Base-by-base conservation (phyloP, 2,888 invertebrate species). In the Antitype chi region DNA sequence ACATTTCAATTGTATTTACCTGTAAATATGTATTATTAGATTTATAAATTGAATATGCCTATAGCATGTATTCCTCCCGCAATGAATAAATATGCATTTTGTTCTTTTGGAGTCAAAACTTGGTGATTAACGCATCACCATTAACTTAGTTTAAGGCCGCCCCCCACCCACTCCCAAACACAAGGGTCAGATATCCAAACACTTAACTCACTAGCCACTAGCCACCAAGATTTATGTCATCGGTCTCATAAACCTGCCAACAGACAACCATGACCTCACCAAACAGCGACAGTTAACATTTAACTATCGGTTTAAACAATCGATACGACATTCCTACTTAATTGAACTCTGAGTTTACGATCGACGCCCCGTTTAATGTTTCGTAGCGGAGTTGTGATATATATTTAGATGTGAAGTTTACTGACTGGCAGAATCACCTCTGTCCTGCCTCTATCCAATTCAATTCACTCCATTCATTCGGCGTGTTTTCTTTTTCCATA, bases 291-390 rank as follows among this genome's bases (percentile, higher is more conserved):
- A 69, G 74, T 85, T 76, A 73, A 63, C 72, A 85, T 83, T 85
- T 83, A 85, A 83, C 86, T 82, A 76, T 83, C 72, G 32, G 72
- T 73, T 82, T 64, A 82, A 83, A 83, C 82, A 76, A 85, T 83
- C 86, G 82, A 83, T 85, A 73, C 82, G 67, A 55, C 82, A 74
- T 85, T 82, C 82, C 70, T 70, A 73, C 70, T 82, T 85, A 83
- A 83, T 85, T 85, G 82, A 82, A 85, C 72, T 72, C 43, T 0
- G n/a, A 59, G 76, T 82, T 82, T 82, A 82, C 82, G 82, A 82
- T 32, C 53, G 52, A 74, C 85, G 73, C 60, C 49, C 69, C 53
- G 70, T 66, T 60, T 66, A 49, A 70, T 66, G 62, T 8, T 63
- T 64, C n/a, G 52, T 57, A 55, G 64, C 17, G 49, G 57, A 1